Conservation (phyloP, 92 coral and sea anemone species). For the Pocillopora meandrina region DNA sequence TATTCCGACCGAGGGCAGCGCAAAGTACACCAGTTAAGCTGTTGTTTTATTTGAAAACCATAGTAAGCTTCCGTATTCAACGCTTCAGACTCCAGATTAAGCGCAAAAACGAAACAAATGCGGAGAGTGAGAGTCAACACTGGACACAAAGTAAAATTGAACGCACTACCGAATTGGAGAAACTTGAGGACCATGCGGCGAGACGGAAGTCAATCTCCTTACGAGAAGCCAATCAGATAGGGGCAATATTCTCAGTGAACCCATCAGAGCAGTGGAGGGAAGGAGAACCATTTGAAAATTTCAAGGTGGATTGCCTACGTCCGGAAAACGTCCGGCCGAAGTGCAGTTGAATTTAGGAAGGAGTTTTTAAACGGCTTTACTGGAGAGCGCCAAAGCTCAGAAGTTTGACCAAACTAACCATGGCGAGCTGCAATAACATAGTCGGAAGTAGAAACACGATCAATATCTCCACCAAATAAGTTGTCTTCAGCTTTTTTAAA, state of each 20-base stretch:
- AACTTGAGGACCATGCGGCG: conserved; percentile 35
- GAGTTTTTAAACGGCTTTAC: conserved; percentile 35
- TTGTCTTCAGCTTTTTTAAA: background rate
- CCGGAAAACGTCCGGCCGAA: conserved; percentile 56
- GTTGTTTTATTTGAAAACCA: conserved; percentile 72
- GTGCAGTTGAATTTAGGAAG: conserved; percentile 32
- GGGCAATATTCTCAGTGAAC: conserved; percentile 21
- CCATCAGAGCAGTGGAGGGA: conserved; percentile 56
- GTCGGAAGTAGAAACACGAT: conserved; percentile 37
- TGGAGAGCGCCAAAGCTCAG: conserved; percentile 11
- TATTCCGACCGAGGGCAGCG: conserved; percentile 84
- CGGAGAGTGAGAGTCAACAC: background rate
- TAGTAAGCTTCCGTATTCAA: conserved; percentile 67
- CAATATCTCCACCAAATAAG: conserved; percentile 58
- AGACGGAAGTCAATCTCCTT: conserved; percentile 18
- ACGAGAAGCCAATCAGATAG: conserved; percentile 53
- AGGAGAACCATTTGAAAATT: conserved; percentile 32
- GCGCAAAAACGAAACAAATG: background rate
- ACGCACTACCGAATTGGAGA: conserved; percentile 25
- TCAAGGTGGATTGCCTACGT: conserved; percentile 43
- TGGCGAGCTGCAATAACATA: conserved; percentile 45
- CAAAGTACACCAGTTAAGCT: conserved; percentile 67
- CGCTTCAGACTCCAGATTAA: background rate
- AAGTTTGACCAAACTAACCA: conserved; percentile 16
- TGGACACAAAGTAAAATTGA: conserved; percentile 6